Conservation (phyloP, 2,797 vertebrate species). For the Syngnathus acus region DNA sequence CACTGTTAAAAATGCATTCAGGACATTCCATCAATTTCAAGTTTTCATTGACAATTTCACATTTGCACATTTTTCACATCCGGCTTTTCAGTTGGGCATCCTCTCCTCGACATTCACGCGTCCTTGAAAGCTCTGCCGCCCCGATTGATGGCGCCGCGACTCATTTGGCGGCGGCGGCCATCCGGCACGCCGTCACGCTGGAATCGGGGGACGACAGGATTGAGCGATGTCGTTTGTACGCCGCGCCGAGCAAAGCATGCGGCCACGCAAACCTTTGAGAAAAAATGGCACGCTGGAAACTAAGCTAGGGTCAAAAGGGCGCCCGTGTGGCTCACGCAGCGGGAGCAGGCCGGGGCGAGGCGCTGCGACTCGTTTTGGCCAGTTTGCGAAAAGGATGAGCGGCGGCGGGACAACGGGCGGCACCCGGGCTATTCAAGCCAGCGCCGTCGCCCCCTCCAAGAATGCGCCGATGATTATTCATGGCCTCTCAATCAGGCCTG, state of each 20-base stretch:
- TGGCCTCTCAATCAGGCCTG: slow-evolving; percentile 83
- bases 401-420: slow-evolving; percentile 75
- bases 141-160: slow-evolving; percentile 59
- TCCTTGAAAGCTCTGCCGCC: slow-evolving; percentile 34
- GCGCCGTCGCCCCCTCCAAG: slow-evolving; percentile 74
- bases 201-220: neutral
- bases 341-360: slow-evolving; percentile 67
- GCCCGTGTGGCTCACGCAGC: too few relatives aligned
- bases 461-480: slow-evolving; percentile 77
- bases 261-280: slow-evolving; percentile 18
- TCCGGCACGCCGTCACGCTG: slow-evolving; percentile 53
- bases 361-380: slow-evolving; percentile 70
- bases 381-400: slow-evolving; percentile 83
- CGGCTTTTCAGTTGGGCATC: too few relatives aligned
- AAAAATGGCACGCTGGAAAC: neutral
- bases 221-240: neutral
- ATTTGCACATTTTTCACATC: too few relatives aligned
- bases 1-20: too few relatives aligned
- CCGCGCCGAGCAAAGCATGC: neutral
- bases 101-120: too few relatives aligned
- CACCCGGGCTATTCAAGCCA: slow-evolving; percentile 68
- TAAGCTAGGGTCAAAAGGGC: too few relatives aligned
- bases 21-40: too few relatives aligned
- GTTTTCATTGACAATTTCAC: too few relatives aligned
- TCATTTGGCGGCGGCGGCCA: slow-evolving; percentile 58